Evolutionary conservation across 2,113 vertebrate species (phyloP).

Genomic region (Phoxinus phoxinus): DNA sequence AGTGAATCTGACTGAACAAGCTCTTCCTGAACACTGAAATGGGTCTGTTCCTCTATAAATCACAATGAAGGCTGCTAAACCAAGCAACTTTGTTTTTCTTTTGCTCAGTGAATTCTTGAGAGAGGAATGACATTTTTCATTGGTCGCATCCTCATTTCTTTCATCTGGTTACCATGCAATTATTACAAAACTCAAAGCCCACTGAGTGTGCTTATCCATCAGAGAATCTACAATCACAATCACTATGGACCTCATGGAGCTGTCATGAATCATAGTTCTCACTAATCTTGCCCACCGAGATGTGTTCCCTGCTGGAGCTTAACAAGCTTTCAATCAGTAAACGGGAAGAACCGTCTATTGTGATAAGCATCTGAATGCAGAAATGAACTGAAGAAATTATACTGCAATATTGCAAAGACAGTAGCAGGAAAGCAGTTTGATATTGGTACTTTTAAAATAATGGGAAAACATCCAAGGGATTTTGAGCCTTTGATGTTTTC

Average conservation of each 20-base stretch:
- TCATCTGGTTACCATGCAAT: slow-evolving; percentile 16
- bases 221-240: background rate
- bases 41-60: background rate
- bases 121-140: background rate
- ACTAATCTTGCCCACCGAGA: slow-evolving; percentile 10
- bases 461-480: background rate
- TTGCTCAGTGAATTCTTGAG: background rate
- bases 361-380: background rate
- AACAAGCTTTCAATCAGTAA: background rate
- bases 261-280: background rate
- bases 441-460: background rate
- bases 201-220: background rate
- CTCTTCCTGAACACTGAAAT: background rate
- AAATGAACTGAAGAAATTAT: background rate
- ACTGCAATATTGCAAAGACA: background rate
- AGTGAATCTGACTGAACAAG: slow-evolving; percentile 11
- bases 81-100: background rate
- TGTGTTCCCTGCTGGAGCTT: background rate
- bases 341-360: background rate
- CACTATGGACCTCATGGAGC: background rate
- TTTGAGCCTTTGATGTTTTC: background rate
- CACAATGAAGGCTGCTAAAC: background rate
- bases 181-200: slow-evolving; percentile 18
- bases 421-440: background rate
- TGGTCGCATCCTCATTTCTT: background rate